Evolutionary conservation across 2,113 vertebrate genomes (phyloP).

Genomic region (Panurus biarmicus): DNA sequence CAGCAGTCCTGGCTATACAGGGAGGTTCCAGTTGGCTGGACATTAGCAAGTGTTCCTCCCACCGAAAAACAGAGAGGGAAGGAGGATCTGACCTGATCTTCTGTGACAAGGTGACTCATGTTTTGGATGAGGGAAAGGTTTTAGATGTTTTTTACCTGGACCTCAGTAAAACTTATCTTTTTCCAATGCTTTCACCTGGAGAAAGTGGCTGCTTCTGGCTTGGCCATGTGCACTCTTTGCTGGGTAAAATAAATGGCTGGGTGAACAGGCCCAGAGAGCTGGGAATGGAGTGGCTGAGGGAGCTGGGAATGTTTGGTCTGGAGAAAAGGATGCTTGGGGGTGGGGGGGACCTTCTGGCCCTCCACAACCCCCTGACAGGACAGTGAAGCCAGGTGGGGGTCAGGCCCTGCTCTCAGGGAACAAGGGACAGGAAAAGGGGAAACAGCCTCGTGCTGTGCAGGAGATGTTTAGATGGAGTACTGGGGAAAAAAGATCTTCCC

Average conservation of each 20-base stretch:
- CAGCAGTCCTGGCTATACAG: neutral
- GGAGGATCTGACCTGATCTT: neutral
- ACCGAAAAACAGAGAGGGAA: neutral
- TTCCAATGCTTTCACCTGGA: neutral
- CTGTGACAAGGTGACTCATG: fast-evolving
- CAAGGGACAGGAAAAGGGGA: neutral
- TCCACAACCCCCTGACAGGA: neutral
- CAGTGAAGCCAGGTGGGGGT: neutral
- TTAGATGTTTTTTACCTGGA: neutral
- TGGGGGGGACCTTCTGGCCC: neutral
- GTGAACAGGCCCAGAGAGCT: neutral
- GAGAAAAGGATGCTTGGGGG: neutral
- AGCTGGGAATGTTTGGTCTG: neutral
- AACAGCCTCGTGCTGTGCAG: neutral
- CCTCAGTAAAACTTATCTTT: neutral
- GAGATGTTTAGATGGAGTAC: neutral
- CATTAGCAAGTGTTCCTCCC: neutral
- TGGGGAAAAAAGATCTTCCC: neutral
- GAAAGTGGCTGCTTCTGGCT: neutral
- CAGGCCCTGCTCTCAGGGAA: neutral
- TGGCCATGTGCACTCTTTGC: neutral
- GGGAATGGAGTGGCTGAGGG: neutral
- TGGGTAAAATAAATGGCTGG: neutral
- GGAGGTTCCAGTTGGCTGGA: neutral
- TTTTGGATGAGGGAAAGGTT: neutral